phyloP scores from a whole-genome alignment of 2,113 vertebrate species.

The Steatornis caripensis region DNA sequence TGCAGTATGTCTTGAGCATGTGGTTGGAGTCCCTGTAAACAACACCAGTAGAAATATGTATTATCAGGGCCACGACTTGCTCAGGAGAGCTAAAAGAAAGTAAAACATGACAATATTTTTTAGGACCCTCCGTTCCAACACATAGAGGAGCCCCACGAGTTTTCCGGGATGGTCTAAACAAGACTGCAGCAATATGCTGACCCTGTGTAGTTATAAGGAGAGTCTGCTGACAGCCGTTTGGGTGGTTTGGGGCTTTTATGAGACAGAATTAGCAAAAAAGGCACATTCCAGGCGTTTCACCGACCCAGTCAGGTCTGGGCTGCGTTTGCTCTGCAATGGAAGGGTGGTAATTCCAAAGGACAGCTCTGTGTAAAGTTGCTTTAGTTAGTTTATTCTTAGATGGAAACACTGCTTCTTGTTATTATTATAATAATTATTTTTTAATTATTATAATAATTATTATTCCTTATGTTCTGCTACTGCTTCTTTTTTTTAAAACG shows the following conservation, averaged over 20 bases:
- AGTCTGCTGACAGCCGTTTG: not conserved
- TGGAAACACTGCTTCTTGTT: not conserved
- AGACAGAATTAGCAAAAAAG: not conserved
- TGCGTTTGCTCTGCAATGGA: not conserved
- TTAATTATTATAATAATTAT: not conserved
- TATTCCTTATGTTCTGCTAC: not conserved
- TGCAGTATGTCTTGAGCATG: accelerated
- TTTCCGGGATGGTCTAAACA: not conserved
- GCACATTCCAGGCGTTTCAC: not conserved
- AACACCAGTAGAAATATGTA: accelerated
- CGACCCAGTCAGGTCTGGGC: not conserved
- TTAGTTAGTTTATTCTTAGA: not conserved
- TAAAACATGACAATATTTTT: not conserved
- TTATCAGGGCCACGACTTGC: not conserved
- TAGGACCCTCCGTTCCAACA: accelerated
- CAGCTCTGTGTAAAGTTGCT: not conserved
- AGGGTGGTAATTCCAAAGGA: not conserved
- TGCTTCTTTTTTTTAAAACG: not conserved
- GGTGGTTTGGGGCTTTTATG: not conserved
- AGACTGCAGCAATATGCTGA: not conserved
- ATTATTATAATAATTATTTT: not conserved
- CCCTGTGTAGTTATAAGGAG: not conserved
- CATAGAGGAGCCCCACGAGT: not conserved
- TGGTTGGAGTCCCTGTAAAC: not conserved
- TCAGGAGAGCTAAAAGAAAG: not conserved